Evolutionary conservation across 2,113 vertebrate genomes (phyloP), one percentile per base, ranked within the genome.

Genomic region (Eulacestoma nigropectus): DNA sequence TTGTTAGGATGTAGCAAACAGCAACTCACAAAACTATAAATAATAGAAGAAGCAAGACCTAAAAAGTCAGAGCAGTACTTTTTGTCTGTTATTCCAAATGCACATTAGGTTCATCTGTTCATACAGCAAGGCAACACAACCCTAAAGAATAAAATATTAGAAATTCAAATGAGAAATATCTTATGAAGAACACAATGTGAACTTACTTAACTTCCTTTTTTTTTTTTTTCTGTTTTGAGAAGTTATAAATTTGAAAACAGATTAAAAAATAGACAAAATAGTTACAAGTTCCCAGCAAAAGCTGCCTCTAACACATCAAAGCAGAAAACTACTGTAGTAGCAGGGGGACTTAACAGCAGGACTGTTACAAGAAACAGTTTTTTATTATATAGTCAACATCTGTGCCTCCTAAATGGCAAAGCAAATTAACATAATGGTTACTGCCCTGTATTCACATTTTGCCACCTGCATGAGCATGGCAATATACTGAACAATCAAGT

Each of bases 341-440:
- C 67, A 87, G 84, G 60, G 35, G 37, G 35, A 93, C 59, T 25
- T 93, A 95, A 95, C 93, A 97, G 94, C 89, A 97, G 89, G 93
- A 95, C 22, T 93, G 78, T 86, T 95, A 89, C 67, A 96, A 83
- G 82, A 91, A 94, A 80, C 92, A 95, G 87, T 84, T 96, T 97
- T 88, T 87, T 96, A 64, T 94, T 88, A 91, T 87, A 92, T n/a
- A 96, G 84, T 96, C 95, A 97, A 96, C 97, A 98, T 96, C 96
- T 97, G 97, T 92, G 94, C 69, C 97, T 96, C 94, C 85, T 96
- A 94, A 97, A 97, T 77, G 72, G 87, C 80, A 96, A 95, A 97
- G 87, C 89, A 97, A 97, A 97, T 69, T 56, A 97, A 96, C 90
- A 92, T 96, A 97, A 97, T 72, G 85, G 50, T 92, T 97, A 96